phyloP scores from a whole-genome alignment of 1,140 invertebrate genomes.

The Caenorhabditis remanei region DNA sequence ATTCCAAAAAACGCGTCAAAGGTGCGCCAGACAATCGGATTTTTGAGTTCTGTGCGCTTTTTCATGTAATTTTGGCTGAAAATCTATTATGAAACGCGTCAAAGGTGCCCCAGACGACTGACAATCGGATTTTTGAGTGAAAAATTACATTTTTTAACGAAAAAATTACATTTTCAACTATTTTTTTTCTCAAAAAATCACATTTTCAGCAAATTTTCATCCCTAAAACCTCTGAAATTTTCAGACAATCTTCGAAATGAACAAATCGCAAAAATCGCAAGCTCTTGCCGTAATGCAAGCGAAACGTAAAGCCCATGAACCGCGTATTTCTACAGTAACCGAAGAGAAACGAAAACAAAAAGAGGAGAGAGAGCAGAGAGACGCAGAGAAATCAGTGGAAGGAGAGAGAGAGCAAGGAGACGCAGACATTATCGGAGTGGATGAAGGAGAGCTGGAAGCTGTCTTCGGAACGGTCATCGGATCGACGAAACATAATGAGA shows the following conservation, averaged over 20 bases:
- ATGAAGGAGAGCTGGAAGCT: slow-evolving; percentile 49
- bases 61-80: too few relatives aligned
- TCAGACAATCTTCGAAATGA: slow-evolving; percentile 94
- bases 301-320: slow-evolving; percentile 79
- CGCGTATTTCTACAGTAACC: slow-evolving; percentile 67
- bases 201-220: background rate
- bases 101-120: too few relatives aligned
- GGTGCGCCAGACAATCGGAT: too few relatives aligned
- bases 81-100: too few relatives aligned
- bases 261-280: slow-evolving; percentile 84
- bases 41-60: too few relatives aligned
- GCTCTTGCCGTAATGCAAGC: slow-evolving; percentile 80
- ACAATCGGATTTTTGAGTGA: background rate
- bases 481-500: slow-evolving; percentile 33
- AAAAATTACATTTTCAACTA: background rate
- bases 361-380: slow-evolving; percentile 63
- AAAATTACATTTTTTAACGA: background rate
- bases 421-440: background rate
- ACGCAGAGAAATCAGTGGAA: slow-evolving; percentile 67
- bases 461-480: slow-evolving; percentile 57
- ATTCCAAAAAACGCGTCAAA: too few relatives aligned
- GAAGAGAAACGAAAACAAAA: slow-evolving; percentile 76
- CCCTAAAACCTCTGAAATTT: slow-evolving; percentile 72
- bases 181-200: background rate
- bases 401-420: background rate